Evolutionary conservation across 2,797 vertebrate genomes (phyloP), one percentile per base, ranked within the genome.

Genomic region (Leucoraja ocellata): DNA sequence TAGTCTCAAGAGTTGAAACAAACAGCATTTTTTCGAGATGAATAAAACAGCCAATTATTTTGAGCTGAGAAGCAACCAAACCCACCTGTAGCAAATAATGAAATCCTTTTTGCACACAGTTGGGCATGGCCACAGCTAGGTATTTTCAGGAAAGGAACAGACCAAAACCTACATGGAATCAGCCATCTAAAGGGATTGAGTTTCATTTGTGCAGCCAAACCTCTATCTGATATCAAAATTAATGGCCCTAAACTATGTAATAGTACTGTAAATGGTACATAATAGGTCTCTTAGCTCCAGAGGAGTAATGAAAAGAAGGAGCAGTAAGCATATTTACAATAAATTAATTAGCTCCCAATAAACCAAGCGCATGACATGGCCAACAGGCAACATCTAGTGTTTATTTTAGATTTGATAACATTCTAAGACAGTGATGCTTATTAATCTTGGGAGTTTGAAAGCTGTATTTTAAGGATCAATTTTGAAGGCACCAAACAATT

Each of bases 261-360:
- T 90, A 36, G 21, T 90, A 71, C 32, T 23, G n/a, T 90, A 21
- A 90, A 18, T 68, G 13, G 54, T 2, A 71, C 63, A 68, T 88
- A 90, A 90, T 21, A 90, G n/a, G 58, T 88, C 61, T 65, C 84
- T n/a, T 46, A 81, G 36, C 46, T 46, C 16, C 14, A 81, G 13
- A 32, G 2, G 14, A 68, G 28, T 32, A n/a, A 71, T 68, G 14
- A 90, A 71, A 32, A 39, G n/a, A 8, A n/a, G 36, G 13, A 90
- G 32, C 65, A 71, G 63, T 23, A 90, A 90, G 18, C 28, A 32
- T 36, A n/a, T 16, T 90, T 63, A 90, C 6, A 90, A 90, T 71
- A 68, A 90, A 90, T 39, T 86, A 86, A n/a, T 86, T 84, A 84
- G 81, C 13, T 54, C 54, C n/a, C 81, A 84, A 58, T 61, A 28